Base-by-base conservation (phyloP, 2,888 invertebrate genomes). In the Rhagophthalmus giganteus region DNA sequence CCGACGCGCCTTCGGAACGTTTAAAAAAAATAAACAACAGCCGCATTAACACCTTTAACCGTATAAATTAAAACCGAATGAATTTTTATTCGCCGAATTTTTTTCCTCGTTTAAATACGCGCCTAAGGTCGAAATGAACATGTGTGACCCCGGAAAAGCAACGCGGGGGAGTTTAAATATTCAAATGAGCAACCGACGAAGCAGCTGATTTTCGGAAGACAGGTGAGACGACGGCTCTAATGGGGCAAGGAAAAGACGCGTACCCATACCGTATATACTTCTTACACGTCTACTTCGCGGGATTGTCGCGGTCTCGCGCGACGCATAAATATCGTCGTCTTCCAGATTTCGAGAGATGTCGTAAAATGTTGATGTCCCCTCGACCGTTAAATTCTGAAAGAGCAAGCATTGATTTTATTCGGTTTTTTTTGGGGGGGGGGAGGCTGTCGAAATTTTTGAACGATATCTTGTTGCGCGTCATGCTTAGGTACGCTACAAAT, bases 151-250 rank as follows among this genome's bases (percentile, higher is more conserved):
- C 59, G 60, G 61, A 60, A 20, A 20, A 62, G 53, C 48, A 47
- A 51, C 53, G 60, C 59, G 61, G 63, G 63, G 62, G 63, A 54
- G 55, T 59, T 57, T 58, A 58, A 58, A 57, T 62, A 64, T 64
- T 64, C 58, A 64, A 64, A 64, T 62, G 60, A 64, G 59, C 63
- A 62, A 62, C 63, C 54, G 62, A 57, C 58, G 55, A 54, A 60
- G 63, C 63, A 63, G 63, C 63, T 63, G 63, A 63, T 61, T 58
- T 54, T 49, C 25, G 31, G 39, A 39, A 52, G 61, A 63, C 63
- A 63, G 63, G 63, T 63, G 63, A 59, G 52, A 59, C 54, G 45
- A 56, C 54, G 46, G n/a, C 50, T 38, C 4, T 20, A 44, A 41
- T 45, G 37, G 35, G 32, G 14, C 7, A 31, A 30, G 32, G 39